Percentiles rank a stretch among this genome's conserved stretches.
Conservation (phyloP, 2,888 invertebrate genomes). For the Glaucopsyche alexis region DNA sequence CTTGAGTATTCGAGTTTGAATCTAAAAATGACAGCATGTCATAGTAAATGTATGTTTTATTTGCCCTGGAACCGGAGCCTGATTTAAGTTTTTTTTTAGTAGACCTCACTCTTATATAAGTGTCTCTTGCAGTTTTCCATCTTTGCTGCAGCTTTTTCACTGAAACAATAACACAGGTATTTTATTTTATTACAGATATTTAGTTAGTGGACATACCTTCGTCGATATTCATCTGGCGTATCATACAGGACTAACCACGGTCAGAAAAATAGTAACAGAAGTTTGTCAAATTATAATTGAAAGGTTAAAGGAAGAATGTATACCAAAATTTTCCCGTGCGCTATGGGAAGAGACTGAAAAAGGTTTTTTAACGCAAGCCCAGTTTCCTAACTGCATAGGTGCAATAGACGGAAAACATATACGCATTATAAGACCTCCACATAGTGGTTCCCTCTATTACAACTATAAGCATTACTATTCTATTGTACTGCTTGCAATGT, state of each 20-base stretch:
- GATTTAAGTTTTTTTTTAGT: conserved; percentile 42
- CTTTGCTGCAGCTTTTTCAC: conserved; percentile 20
- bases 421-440: conserved; percentile 40
- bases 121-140: conserved; percentile 40
- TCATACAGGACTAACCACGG: conserved; percentile 42
- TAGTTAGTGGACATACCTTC: conserved; percentile 42
- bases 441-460: conserved; percentile 42
- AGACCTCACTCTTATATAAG: conserved; percentile 39
- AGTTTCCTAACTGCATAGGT: conserved; percentile 31
- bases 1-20: conserved; percentile 33
- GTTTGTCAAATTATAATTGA: conserved; percentile 44
- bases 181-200: conserved; percentile 37
- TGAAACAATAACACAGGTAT: conserved; percentile 31
- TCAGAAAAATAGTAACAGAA: conserved; percentile 43
- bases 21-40: conserved; percentile 27
- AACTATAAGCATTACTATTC: conserved; percentile 42
- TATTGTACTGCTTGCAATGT: conserved; percentile 41
- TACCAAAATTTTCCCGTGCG: conserved; percentile 41
- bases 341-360: conserved; percentile 40
- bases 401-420: conserved; percentile 40
- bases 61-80: conserved; percentile 40
- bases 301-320: conserved; percentile 42
- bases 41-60: conserved; percentile 21
- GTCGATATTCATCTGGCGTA: conserved; percentile 42
- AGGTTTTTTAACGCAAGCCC: conserved; percentile 38